These are phyloP conservation scores for Agrilus biguttatus DNA, from an alignment of 2,888 invertebrate species.

Conservation along the genomic window DNA sequence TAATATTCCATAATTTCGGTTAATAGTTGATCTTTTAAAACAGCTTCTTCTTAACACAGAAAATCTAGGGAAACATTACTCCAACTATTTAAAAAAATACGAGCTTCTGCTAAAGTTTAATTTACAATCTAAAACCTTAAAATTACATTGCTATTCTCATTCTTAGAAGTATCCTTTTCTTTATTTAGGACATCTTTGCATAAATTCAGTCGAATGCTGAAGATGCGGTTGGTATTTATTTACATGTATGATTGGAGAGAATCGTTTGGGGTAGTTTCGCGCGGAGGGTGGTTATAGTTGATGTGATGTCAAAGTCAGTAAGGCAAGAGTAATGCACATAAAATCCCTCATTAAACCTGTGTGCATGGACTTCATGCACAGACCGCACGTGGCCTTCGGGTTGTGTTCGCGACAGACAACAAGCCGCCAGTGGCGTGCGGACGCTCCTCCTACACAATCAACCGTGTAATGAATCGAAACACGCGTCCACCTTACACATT, in stretches of 20 bases:
- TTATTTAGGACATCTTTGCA: too few relatives aligned
- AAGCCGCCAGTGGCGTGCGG: conserved; percentile 16
- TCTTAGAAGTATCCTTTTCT: too few relatives aligned
- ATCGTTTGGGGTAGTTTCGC: too few relatives aligned
- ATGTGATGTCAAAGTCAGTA: conserved; percentile 27
- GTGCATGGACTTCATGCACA: conserved; percentile 28
- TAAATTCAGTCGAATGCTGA: too few relatives aligned
- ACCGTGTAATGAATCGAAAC: conserved; percentile 8
- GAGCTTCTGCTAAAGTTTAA: neutral
- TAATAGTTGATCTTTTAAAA: too few relatives aligned
- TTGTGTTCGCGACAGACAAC: conserved; percentile 18
- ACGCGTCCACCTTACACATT: neutral
- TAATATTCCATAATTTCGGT: too few relatives aligned
- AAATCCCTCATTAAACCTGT: conserved; percentile 32
- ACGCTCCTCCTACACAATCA: conserved; percentile 14
- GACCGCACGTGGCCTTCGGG: conserved; percentile 20
- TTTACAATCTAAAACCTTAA: neutral
- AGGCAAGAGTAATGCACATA: conserved; percentile 32
- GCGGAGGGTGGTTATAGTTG: neutral
- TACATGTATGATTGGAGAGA: too few relatives aligned
- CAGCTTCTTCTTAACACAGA: too few relatives aligned
- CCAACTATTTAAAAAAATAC: too few relatives aligned
- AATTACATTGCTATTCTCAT: neutral
- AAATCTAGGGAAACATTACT: too few relatives aligned
- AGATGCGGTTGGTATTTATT: too few relatives aligned